Base-by-base conservation (phyloP, 2,113 vertebrate genomes). In the Hyperopisus bebe region DNA sequence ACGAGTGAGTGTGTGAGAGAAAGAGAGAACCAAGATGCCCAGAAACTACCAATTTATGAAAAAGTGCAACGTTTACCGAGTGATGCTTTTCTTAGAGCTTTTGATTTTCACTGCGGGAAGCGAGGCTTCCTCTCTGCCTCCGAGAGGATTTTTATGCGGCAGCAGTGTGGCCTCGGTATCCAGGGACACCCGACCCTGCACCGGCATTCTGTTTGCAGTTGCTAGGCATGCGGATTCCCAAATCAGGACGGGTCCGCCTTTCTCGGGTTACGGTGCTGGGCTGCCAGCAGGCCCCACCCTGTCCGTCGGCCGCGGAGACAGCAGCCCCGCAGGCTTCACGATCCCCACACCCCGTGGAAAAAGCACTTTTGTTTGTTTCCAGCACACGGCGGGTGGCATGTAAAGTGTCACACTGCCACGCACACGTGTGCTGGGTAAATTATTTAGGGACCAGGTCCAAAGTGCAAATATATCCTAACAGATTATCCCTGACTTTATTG, bases 71-170 rank as follows among this genome's bases (percentile, higher is more conserved):
- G 89, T 88, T 90, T 47, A 84, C 91, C 31, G 89, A 93, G 92
- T 92, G 93, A 94, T 91, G 92, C 94, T 82, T 92, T 93, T 93
- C 92, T 94, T 94, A 91, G 94, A 93, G 94, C 90, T 95, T 91
- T 95, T 93, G 94, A 94, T 95, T 95, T 95, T 95, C 92, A 92
- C 92, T 90, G 88, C 92, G 62, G 62, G 17, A 90, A 90, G 48
- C 35, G 90, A 91, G 91, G 51, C 88, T 50, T 90, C 89, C 84
- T 88, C 87, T 94, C 90, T 66, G 91, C 91, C 92, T 91, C 88
- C 91, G 51, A 93, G 93, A 90, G 91, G 88, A 91, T 50, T 90
- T 92, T 91, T 21, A 87, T 13, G 24, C 89, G 80, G 83, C 66
- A 84, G 86, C 58, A 90, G 90, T 87, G 89, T 91, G 88, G 90